These are phyloP conservation scores for Prochilodus magdalenae DNA, from an alignment of 2,113 vertebrate species.

Conservation along the genomic window DNA sequence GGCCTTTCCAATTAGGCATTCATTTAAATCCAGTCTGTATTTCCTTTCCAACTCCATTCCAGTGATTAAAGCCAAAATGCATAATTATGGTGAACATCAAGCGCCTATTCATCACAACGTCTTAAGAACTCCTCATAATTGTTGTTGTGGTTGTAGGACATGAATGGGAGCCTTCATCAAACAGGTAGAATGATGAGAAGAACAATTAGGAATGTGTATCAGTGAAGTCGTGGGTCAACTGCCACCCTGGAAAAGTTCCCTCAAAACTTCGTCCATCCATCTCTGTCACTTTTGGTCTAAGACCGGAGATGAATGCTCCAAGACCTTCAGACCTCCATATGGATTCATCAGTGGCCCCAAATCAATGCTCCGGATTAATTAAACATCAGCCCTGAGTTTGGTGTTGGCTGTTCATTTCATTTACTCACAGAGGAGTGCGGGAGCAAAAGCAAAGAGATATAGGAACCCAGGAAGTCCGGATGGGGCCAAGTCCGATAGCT, in stretches of 20 bases:
- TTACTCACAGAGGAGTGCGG: background rate
- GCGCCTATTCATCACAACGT: slow-evolving; percentile 2
- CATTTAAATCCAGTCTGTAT: background rate
- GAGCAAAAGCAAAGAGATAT: background rate
- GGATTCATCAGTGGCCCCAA: slow-evolving; percentile 21
- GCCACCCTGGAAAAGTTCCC: background rate
- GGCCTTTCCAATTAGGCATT: slow-evolving; percentile 12
- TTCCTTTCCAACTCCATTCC: slow-evolving; percentile 4
- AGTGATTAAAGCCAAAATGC: slow-evolving; percentile 14
- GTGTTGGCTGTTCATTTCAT: background rate
- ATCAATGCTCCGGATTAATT: slow-evolving; percentile 4
- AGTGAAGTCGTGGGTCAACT: background rate
- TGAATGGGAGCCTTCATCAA: background rate
- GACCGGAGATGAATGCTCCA: background rate
- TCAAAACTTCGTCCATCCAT: slow-evolving; percentile 8
- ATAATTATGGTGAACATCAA: slow-evolving; percentile 21
- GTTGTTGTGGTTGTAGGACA: background rate
- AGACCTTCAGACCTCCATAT: background rate
- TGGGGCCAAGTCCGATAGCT: background rate
- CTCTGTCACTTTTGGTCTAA: background rate
- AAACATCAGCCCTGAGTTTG: slow-evolving; percentile 4
- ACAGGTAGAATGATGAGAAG: slow-evolving; percentile 20
- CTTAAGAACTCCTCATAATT: background rate
- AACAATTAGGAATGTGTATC: background rate
- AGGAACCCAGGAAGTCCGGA: background rate